Conservation (phyloP, 2,113 vertebrate genomes). For the Sinosuthora webbiana region DNA sequence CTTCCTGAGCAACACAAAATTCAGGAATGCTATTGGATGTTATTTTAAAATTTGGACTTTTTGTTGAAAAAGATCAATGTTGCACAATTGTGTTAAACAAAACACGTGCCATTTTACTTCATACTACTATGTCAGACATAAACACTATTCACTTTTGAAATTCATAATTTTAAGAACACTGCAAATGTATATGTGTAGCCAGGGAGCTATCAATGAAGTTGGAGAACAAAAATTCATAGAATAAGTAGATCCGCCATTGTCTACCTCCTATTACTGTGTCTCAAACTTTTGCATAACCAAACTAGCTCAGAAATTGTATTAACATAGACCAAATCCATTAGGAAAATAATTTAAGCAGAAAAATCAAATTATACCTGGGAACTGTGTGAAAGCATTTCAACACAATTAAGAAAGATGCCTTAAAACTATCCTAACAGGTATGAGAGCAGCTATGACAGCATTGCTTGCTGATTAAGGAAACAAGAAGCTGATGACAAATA, state of each 20-base stretch:
- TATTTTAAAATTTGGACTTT: neutral
- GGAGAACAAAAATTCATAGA: neutral
- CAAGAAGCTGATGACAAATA: neutral
- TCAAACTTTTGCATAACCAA: neutral
- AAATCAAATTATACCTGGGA: neutral
- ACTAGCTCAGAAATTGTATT: neutral
- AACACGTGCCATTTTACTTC: neutral
- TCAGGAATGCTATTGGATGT: neutral
- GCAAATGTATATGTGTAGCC: neutral
- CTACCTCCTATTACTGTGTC: neutral
- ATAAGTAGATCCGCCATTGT: neutral
- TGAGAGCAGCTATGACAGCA: neutral
- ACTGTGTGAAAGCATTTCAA: neutral
- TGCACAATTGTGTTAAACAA: neutral
- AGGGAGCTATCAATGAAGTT: neutral
- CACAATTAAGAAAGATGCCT: neutral
- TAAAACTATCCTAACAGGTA: neutral
- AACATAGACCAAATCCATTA: neutral
- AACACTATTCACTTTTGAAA: neutral
- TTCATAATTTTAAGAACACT: neutral
- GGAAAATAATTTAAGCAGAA: neutral
- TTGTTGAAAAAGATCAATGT: neutral
- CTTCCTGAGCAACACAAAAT: neutral
- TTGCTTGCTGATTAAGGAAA: neutral
- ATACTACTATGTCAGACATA: neutral